Base-by-base conservation (phyloP, 64 coral and sea anemone species). In the Stichodactyla helianthus region DNA sequence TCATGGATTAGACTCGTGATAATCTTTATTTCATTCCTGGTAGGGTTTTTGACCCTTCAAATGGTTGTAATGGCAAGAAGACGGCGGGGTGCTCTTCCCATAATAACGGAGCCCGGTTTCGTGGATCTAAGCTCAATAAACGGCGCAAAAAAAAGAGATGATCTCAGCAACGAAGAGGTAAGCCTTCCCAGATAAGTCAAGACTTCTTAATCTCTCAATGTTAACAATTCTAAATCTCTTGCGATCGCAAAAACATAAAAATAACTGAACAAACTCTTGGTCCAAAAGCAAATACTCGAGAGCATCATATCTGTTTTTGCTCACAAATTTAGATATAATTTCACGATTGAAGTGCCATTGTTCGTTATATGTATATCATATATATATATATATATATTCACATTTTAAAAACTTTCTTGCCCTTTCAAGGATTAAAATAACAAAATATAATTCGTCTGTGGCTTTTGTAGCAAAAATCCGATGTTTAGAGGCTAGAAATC, bases 31-130 rank as follows among this genome's bases (percentile, higher is more conserved):
- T 74, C 4, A 74, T 74, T 9, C 7, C 12, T 74, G 68, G 22
- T 31, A 74, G 68, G 22, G 68, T 28, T 26, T 74, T 31, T 31
- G 22, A 31, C 68, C 68, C 68, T 74, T 27, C 23, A 27, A 74
- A 74, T 23, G 25, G 68, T 74, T 74, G 6, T 74, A 4, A 74
- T 55, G 25, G 59, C 59, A 6, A 58, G 54, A 84, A 55, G 78
- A 81, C 14, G 78, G 4, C 50, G 78, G 17, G 78, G 52, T 19
- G 78, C 78, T 81, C 26, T 81, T 0, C 78, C 78, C 6, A 20
- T 81, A 20, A 81, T 81, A 19, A 81, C 78, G 7, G 78, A 81
- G 78, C 78, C 78, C 8, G 78, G 52, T 19, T 81, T 81, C 50
- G 52, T 52, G 2, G 50, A 81, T 52, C 51, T 20, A 19, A 81